These are phyloP conservation scores for Lordiphosa fenestrarum DNA, from an alignment of 2,888 invertebrate genomes.

Conservation along the genomic window DNA sequence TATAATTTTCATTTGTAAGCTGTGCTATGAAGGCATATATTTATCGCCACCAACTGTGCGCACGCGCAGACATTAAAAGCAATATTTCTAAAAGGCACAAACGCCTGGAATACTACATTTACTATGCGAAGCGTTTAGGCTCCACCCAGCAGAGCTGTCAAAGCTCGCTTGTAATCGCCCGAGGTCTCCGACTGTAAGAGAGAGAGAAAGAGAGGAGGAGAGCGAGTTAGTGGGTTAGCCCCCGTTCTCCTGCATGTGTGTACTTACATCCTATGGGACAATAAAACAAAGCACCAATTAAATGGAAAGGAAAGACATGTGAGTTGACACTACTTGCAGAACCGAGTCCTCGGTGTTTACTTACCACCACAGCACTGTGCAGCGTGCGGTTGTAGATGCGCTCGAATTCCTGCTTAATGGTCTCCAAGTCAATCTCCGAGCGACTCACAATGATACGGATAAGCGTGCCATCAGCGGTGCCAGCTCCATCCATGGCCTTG, in stretches of 20 bases:
- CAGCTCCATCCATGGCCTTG: conserved; percentile 85
- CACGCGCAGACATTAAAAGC: conserved; percentile 48
- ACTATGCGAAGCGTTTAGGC: conserved; percentile 43
- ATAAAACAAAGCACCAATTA: conserved; percentile 38
- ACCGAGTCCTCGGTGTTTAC: conserved; percentile 16
- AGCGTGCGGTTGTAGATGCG: conserved; percentile 86
- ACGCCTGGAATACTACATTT: conserved; percentile 12
- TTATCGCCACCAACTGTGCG: conserved; percentile 44
- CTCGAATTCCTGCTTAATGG: conserved; percentile 87
- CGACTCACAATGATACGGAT: conserved; percentile 87
- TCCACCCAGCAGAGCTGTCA: conserved; percentile 80
- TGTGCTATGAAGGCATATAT: conserved; percentile 27
- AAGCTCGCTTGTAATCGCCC: conserved; percentile 82
- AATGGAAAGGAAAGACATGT: conserved; percentile 22
- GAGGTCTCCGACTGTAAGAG: conserved; percentile 82
- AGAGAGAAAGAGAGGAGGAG: background rate
- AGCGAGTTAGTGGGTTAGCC: no score
- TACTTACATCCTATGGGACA: conserved; percentile 62
- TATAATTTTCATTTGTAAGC: conserved; percentile 3
- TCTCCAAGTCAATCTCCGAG: conserved; percentile 86
- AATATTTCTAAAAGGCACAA: conserved; percentile 28
- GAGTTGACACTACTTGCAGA: conserved; percentile 11
- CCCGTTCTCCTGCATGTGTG: background rate
- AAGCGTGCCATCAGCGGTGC: conserved; percentile 87
- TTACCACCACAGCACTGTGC: conserved; percentile 84